phyloP scores from a whole-genome alignment of 2,113 vertebrate species.

The Calonectris borealis region DNA sequence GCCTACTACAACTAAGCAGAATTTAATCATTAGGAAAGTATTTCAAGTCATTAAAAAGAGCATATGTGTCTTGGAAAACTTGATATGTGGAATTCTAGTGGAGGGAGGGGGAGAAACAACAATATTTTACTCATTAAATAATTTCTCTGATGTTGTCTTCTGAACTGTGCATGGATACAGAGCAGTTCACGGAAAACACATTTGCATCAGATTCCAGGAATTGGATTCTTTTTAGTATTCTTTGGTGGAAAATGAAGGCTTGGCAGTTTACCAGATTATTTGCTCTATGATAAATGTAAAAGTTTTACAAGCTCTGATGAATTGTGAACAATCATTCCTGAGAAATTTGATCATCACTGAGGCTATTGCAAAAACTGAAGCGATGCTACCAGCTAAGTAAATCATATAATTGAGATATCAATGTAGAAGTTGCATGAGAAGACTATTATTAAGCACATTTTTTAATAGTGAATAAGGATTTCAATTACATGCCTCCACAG shows the following conservation, averaged over 20 bases:
- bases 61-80: slow-evolving; percentile 40
- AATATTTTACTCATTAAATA: slow-evolving; percentile 58
- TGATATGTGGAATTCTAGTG: slow-evolving; percentile 28
- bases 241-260: slow-evolving; percentile 62
- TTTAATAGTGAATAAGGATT: background rate
- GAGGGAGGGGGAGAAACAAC: slow-evolving; percentile 16
- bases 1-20: background rate
- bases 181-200: slow-evolving; percentile 40
- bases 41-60: slow-evolving; percentile 47
- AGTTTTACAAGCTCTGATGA: slow-evolving; percentile 59
- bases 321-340: slow-evolving; percentile 61
- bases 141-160: slow-evolving; percentile 16
- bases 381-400: slow-evolving; percentile 45
- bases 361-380: slow-evolving; percentile 63
- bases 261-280: slow-evolving; percentile 68
- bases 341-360: slow-evolving; percentile 69
- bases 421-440: background rate
- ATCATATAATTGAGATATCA: background rate
- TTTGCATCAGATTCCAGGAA: slow-evolving; percentile 59
- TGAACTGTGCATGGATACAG: background rate
- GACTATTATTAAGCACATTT: background rate
- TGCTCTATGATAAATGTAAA: slow-evolving; percentile 52
- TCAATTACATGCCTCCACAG: background rate
- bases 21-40: slow-evolving; percentile 58
- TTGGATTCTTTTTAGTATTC: slow-evolving; percentile 26